phyloP scores from a whole-genome alignment of 2,113 vertebrate genomes.

The Phalacrocorax carbo region DNA sequence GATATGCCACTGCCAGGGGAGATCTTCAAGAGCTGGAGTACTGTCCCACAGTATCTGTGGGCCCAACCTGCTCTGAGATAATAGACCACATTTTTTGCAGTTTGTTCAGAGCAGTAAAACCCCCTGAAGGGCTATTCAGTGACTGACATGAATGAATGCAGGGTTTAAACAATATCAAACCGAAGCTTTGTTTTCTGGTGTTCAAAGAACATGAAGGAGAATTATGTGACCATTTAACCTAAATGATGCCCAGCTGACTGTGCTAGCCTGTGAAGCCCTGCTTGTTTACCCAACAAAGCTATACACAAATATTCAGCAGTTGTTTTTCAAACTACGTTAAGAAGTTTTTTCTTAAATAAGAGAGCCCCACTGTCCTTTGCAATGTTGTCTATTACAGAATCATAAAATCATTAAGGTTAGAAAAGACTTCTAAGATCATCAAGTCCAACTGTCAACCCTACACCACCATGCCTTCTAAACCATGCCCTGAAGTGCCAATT shows the following conservation, averaged over 20 bases:
- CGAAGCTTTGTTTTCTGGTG: neutral
- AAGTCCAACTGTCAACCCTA: too few species aligned
- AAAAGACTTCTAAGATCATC: too few species aligned
- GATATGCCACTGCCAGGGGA: neutral
- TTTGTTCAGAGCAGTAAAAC: neutral
- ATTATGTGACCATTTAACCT: neutral
- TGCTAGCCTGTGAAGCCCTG: neutral
- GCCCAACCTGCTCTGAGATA: neutral
- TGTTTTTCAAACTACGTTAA: neutral
- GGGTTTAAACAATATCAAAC: neutral
- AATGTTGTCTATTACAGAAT: neutral
- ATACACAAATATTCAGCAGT: neutral
- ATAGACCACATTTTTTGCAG: neutral
- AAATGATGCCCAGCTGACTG: neutral
- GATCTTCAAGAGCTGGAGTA: neutral
- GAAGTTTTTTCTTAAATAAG: neutral
- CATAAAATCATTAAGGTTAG: too few species aligned
- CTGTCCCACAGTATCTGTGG: neutral
- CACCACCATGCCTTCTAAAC: too few species aligned
- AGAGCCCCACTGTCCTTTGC: neutral
- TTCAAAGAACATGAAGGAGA: neutral
- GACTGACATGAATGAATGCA: neutral
- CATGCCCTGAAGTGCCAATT: too few species aligned
- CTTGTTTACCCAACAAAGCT: neutral
- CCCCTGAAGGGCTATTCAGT: neutral